Evolutionary conservation across 2,888 invertebrate genomes (phyloP).

Genomic region (Synergus umbraculus): DNA sequence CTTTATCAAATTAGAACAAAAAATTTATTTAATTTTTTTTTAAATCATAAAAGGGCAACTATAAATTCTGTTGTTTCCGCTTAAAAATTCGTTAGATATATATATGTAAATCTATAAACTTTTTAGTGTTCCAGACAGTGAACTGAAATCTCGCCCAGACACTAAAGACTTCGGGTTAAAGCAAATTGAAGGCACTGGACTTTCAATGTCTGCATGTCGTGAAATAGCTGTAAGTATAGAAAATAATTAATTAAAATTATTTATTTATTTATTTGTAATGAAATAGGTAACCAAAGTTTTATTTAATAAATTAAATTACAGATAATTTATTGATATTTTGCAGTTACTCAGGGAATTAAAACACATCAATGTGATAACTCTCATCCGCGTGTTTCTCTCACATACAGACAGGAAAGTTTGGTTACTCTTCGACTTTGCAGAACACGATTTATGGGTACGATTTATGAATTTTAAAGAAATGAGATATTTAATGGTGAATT

Average conservation of each 20-base stretch:
- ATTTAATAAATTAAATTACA: no score
- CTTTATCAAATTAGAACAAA: no score
- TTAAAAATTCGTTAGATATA: background rate
- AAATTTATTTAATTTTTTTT: no score
- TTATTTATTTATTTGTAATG: background rate
- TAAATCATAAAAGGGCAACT: no score
- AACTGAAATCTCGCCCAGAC: slow-evolving; percentile 80
- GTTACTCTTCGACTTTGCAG: slow-evolving; percentile 98
- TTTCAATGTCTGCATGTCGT: slow-evolving; percentile 99
- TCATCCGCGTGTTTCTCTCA: slow-evolving; percentile 97
- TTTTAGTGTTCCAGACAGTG: slow-evolving; percentile 74
- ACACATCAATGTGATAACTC: slow-evolving; percentile 97
- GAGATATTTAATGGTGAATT: slow-evolving; percentile 1
- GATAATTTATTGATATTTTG: slow-evolving; percentile 10
- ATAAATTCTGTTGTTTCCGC: no score
- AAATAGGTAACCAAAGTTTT: no score
- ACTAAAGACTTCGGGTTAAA: slow-evolving; percentile 97
- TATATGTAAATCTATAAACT: background rate
- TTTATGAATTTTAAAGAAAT: slow-evolving; percentile 25
- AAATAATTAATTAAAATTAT: background rate
- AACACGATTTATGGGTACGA: slow-evolving; percentile 96
- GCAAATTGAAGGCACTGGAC: slow-evolving; percentile 98
- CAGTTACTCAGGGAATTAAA: slow-evolving; percentile 96
- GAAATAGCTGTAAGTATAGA: slow-evolving; percentile 92
- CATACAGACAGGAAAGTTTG: slow-evolving; percentile 98